Conservation (phyloP, 2,113 vertebrate species). For the Urocitellus parryii region DNA sequence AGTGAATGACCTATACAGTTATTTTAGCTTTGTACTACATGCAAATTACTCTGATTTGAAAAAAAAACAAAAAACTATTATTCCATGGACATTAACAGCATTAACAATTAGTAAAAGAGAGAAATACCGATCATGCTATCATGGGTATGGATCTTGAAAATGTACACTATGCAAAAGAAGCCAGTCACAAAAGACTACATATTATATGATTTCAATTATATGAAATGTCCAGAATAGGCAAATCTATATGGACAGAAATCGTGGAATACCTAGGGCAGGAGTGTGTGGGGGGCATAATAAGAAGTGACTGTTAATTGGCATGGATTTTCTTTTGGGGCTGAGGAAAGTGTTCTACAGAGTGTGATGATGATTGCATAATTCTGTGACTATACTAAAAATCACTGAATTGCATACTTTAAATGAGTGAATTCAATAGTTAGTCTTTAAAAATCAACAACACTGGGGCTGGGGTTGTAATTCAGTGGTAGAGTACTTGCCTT, state of each 20-base stretch:
- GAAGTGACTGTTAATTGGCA: neutral
- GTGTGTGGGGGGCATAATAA: neutral
- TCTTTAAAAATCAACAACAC: neutral
- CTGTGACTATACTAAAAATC: neutral
- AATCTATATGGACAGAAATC: neutral
- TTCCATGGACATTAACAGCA: neutral
- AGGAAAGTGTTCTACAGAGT: neutral
- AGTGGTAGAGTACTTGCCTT: too few species aligned
- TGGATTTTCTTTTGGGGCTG: too few species aligned
- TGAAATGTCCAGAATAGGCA: neutral
- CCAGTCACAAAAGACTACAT: neutral
- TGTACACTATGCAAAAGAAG: neutral
- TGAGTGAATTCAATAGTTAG: neutral
- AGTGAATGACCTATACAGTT: neutral
- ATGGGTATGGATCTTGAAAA: neutral
- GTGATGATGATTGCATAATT: slow-evolving; percentile 1
- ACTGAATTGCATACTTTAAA: neutral
- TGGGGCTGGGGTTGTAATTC: too few species aligned
- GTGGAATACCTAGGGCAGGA: neutral
- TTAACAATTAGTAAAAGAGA: neutral
- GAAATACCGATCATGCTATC: neutral
- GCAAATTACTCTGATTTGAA: neutral
- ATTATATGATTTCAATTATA: neutral
- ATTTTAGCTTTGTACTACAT: slow-evolving; percentile 6
- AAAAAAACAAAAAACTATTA: neutral